Conservation (phyloP, 2,797 vertebrate species). For the Yasuhikotakia modesta region DNA sequence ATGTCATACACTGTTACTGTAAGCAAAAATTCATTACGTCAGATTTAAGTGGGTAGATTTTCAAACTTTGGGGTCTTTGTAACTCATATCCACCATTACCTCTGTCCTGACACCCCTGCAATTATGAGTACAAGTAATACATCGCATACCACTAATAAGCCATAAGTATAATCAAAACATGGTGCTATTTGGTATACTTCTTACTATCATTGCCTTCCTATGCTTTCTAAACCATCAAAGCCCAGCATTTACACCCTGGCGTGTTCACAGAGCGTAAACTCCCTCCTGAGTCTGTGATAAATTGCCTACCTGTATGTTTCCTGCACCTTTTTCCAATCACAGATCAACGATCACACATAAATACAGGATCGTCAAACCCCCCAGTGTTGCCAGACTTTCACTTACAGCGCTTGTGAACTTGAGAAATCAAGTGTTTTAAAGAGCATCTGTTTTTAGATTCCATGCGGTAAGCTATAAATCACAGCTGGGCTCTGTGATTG, state of each 20-base stretch:
- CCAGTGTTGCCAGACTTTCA: slow-evolving; percentile 23
- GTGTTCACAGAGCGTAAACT: background rate
- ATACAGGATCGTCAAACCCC: slow-evolving; percentile 7
- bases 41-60: background rate
- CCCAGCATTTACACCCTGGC: background rate
- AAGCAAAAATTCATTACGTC: background rate
- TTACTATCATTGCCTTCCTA: background rate
- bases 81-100: background rate
- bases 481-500: slow-evolving; percentile 26
- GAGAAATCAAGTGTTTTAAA: slow-evolving; percentile 32
- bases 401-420: slow-evolving; percentile 33
- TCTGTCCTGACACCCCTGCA: background rate
- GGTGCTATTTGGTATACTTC: background rate
- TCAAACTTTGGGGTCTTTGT: background rate
- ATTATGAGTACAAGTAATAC: background rate
- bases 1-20: background rate
- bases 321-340: slow-evolving; percentile 7
- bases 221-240: background rate
- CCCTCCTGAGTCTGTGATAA: slow-evolving; percentile 15
- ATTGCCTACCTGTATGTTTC: slow-evolving; percentile 22
- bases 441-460: slow-evolving; percentile 40
- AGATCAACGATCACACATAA: background rate
- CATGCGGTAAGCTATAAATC: slow-evolving; percentile 45
- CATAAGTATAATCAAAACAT: background rate
- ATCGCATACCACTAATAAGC: background rate